Evolutionary conservation across 2,888 invertebrate species (phyloP).

Genomic region (Cordilura impudica): DNA sequence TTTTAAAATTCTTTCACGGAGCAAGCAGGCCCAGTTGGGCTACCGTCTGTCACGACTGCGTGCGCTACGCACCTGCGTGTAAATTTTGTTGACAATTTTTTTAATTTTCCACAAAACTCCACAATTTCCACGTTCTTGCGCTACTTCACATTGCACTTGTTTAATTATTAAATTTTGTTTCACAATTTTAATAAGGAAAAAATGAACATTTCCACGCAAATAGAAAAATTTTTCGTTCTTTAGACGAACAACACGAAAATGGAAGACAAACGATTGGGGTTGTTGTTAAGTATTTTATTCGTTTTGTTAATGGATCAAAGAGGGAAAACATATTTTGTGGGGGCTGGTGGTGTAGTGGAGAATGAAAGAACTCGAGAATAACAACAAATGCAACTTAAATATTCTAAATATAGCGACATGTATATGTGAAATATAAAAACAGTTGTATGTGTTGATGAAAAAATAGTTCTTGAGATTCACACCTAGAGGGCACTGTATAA

Average conservation of each 20-base stretch:
- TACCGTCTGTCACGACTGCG: slow-evolving; percentile 89
- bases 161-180: slow-evolving; percentile 60
- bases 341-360: slow-evolving; percentile 24
- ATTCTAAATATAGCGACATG: background rate
- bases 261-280: slow-evolving; percentile 63
- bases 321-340: slow-evolving; percentile 1
- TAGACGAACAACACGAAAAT: slow-evolving; percentile 64
- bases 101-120: slow-evolving; percentile 66
- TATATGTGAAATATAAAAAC: background rate
- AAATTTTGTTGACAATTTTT: slow-evolving; percentile 78
- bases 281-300: slow-evolving; percentile 48
- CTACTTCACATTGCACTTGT: slow-evolving; percentile 61
- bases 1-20: slow-evolving; percentile 76
- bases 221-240: slow-evolving; percentile 59
- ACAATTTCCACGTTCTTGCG: slow-evolving; percentile 61
- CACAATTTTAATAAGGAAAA: slow-evolving; percentile 65
- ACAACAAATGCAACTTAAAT: slow-evolving; percentile 8
- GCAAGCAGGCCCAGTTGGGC: slow-evolving; percentile 93
- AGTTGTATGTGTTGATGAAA: background rate
- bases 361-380: slow-evolving; percentile 33
- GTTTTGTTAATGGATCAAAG: slow-evolving; percentile 3
- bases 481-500: background rate
- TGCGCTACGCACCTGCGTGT: slow-evolving; percentile 93
- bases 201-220: slow-evolving; percentile 68
- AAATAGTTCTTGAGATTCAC: background rate